Percentiles rank a stretch among this genome's conserved stretches.
phyloP scores from a whole-genome alignment of 2,888 invertebrate genomes.

The Microdon myrmicae region DNA sequence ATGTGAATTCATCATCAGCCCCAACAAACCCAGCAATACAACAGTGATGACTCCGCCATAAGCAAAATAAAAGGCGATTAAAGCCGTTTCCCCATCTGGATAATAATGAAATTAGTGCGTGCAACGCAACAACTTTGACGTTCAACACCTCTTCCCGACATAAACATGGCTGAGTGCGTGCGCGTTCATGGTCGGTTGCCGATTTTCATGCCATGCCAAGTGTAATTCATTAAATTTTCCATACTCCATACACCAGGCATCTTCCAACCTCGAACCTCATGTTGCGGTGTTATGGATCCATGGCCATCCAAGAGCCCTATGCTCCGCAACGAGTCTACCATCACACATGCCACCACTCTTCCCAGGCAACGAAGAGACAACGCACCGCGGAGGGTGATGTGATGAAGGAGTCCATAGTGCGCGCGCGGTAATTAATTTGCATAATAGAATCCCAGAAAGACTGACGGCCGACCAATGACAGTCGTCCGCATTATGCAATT shows the following conservation, averaged over 20 bases:
- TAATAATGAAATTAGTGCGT: slow-evolving; percentile 40
- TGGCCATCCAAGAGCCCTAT: no score
- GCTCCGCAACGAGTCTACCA: slow-evolving; percentile 11
- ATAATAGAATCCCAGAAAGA: slow-evolving; percentile 35
- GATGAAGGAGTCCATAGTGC: slow-evolving; percentile 44
- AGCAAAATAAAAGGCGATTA: no score
- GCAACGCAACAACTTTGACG: slow-evolving; percentile 12
- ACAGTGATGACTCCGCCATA: slow-evolving; percentile 1
- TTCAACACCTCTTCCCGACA: slow-evolving; percentile 28
- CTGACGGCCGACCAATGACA: slow-evolving; percentile 15
- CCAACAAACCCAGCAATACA: no score
- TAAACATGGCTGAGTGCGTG: slow-evolving; percentile 30
- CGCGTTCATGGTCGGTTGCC: slow-evolving; percentile 24
- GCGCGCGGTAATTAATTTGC: slow-evolving; percentile 50
- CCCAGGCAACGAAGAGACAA: slow-evolving; percentile 9
- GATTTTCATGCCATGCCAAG: slow-evolving; percentile 32
- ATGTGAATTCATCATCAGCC: no score
- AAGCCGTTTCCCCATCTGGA: slow-evolving; percentile 6
- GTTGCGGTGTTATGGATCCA: no score
- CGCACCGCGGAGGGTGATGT: slow-evolving; percentile 23
- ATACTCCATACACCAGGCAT: slow-evolving; percentile 15
- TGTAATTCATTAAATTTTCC: slow-evolving; percentile 42
- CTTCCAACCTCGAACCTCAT: slow-evolving; percentile 2
- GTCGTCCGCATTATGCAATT: slow-evolving; percentile 41
- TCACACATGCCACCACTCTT: slow-evolving; percentile 25